Evolutionary conservation across 2,797 vertebrate genomes (phyloP).

Genomic region (Rhinatrema bivittatum): DNA sequence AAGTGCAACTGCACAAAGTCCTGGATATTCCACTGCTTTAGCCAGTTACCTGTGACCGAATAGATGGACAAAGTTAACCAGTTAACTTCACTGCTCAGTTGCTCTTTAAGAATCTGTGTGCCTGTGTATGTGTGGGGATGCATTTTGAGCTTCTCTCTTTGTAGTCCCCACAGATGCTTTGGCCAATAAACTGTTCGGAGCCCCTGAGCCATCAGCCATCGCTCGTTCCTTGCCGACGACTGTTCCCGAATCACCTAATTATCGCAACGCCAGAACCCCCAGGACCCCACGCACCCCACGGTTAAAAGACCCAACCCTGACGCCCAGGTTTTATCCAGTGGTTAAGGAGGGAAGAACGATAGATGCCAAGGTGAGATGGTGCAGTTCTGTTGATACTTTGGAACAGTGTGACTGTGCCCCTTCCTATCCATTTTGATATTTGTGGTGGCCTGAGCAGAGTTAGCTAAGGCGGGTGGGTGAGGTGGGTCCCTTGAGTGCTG

Average conservation of each 20-base stretch:
- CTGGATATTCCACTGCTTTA: no score
- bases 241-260: slow-evolving; percentile 92
- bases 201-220: slow-evolving; percentile 80
- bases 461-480: neutral
- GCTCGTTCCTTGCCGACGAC: slow-evolving; percentile 91
- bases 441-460: neutral
- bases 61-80: no score
- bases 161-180: slow-evolving; percentile 91
- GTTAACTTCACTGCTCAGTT: no score
- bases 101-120: no score
- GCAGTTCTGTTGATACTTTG: neutral
- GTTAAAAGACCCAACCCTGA: slow-evolving; percentile 85
- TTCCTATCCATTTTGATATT: no score
- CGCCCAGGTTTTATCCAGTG: slow-evolving; percentile 93
- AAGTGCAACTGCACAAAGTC: no score
- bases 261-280: slow-evolving; percentile 84
- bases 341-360: slow-evolving; percentile 92
- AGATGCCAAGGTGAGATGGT: slow-evolving; percentile 77
- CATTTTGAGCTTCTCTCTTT: slow-evolving; percentile 9
- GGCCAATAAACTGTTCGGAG: slow-evolving; percentile 94
- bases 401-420: rapidly evolving
- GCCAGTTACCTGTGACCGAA: no score
- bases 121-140: no score
- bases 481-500: no score
- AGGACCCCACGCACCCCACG: slow-evolving; percentile 91